A percentile compares a stretch with the other conserved stretches of the same genome.
phyloP scores from a whole-genome alignment of 35 echinoderm and acorn worm species.

The Lytechinus pictus region DNA sequence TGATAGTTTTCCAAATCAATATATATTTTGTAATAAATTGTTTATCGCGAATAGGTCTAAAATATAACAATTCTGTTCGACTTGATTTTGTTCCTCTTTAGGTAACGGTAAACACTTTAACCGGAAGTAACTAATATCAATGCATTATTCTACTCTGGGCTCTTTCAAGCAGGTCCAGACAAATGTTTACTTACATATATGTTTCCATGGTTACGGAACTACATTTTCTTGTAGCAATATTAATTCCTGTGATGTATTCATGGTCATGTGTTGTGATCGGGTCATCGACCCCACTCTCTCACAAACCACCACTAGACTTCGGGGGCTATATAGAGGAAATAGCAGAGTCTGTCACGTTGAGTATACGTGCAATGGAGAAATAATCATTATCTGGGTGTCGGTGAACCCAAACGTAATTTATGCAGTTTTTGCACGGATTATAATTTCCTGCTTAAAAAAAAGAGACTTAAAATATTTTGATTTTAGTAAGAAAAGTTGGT shows the following conservation, averaged over 20 bases:
- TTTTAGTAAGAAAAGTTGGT: background rate
- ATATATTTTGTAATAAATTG: too few relatives aligned
- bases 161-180: background rate
- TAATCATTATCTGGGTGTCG: background rate
- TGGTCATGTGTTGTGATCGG: background rate
- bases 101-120: background rate
- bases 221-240: background rate
- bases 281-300: background rate
- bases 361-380: background rate
- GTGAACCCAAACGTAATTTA: background rate
- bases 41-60: too few relatives aligned
- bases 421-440: background rate
- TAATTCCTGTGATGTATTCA: background rate
- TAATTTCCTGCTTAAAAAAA: background rate
- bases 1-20: too few relatives aligned
- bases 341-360: background rate
- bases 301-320: background rate
- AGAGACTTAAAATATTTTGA: background rate
- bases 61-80: too few relatives aligned
- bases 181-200: background rate
- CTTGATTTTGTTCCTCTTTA: background rate
- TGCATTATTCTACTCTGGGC: background rate
- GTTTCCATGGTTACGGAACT: slow-evolving; percentile 1
- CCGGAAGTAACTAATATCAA: background rate
- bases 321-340: background rate